Percentiles rank a stretch among this genome's conserved stretches.
Conservation (phyloP, 2,888 invertebrate species). For the Cactoblastis cactorum region DNA sequence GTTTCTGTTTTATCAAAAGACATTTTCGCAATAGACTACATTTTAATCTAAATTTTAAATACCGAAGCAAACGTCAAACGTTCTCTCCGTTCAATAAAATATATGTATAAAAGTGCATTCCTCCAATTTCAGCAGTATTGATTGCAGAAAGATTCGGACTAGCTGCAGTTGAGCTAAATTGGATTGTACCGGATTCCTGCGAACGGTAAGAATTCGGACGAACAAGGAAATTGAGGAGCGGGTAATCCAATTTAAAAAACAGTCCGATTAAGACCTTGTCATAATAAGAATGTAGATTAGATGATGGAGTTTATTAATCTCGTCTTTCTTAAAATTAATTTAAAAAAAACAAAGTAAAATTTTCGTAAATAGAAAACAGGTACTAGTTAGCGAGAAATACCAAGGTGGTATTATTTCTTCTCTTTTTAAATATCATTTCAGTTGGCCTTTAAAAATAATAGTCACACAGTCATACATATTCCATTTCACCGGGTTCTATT, state of each 20-base stretch:
- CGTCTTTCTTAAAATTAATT: too few species aligned
- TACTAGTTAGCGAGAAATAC: too few species aligned
- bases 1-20: background rate
- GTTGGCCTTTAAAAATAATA: too few species aligned
- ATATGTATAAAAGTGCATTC: background rate
- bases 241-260: background rate
- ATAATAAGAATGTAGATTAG: too few species aligned
- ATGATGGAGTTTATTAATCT: too few species aligned
- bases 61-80: background rate
- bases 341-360: too few species aligned
- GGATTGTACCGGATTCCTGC: background rate
- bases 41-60: background rate
- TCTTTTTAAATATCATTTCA: too few species aligned
- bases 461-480: too few species aligned
- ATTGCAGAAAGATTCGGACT: background rate
- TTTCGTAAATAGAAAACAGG: too few species aligned
- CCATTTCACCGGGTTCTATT: too few species aligned
- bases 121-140: conserved; percentile 1
- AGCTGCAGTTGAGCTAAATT: conserved; percentile 2
- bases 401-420: too few species aligned
- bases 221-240: conserved; percentile 4
- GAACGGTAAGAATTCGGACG: background rate
- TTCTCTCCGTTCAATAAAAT: background rate
- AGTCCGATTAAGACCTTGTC: too few species aligned
- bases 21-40: background rate